Conservation (phyloP, 1,140 invertebrate genomes). For the Neotoxoptera formosana region DNA sequence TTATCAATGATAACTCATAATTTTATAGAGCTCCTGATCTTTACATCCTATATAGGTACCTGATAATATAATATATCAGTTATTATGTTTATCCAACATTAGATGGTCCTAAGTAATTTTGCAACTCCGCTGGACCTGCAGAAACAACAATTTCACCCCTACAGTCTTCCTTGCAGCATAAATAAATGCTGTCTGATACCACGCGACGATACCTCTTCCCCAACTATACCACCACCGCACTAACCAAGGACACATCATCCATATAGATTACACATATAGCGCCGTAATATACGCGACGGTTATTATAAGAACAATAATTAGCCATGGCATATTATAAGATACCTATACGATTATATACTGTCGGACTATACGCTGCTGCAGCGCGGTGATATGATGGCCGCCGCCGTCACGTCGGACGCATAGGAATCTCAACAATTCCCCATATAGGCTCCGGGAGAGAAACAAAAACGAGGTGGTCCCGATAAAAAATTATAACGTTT, state of each 20-base stretch:
- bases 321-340: not conserved
- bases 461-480: slow-evolving; percentile 27
- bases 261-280: not conserved
- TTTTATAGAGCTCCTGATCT: too few species aligned
- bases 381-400: not conserved
- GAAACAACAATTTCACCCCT: not conserved
- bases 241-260: not conserved
- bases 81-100: not conserved
- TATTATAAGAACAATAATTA: slow-evolving; percentile 45
- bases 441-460: slow-evolving; percentile 27
- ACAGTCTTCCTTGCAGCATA: not conserved
- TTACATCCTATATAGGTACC: too few species aligned
- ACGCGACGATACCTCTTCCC: not conserved
- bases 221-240: not conserved
- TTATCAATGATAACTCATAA: too few species aligned
- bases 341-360: slow-evolving; percentile 42
- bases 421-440: slow-evolving; percentile 51
- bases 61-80: not conserved
- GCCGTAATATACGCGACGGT: not conserved
- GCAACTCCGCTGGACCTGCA: not conserved
- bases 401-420: slow-evolving; percentile 13
- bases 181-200: not conserved
- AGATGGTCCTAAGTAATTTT: not conserved
- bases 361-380: not conserved
- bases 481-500: slow-evolving; percentile 57